Evolutionary conservation across 2,113 vertebrate genomes (phyloP).

Genomic region (Haliaeetus leucogaster): DNA sequence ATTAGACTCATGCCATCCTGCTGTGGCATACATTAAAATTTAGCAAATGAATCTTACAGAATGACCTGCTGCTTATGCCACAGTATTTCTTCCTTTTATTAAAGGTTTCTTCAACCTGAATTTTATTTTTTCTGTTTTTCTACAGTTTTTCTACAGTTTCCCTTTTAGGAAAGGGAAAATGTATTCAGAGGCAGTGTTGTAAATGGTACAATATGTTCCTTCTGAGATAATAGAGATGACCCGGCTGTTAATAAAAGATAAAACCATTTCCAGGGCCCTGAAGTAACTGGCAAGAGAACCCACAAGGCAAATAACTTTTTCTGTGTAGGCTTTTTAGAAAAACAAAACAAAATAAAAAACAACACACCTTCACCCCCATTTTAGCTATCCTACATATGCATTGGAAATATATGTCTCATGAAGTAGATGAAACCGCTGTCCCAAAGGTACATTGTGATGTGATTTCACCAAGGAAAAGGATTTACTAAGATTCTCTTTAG

Average conservation of each 20-base stretch:
- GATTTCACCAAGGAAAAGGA: background rate
- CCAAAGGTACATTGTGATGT: background rate
- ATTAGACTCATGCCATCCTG: background rate
- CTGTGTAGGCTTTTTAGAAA: background rate
- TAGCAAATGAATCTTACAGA: background rate
- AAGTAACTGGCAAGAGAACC: background rate
- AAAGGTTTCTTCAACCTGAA: background rate
- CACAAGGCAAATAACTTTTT: background rate
- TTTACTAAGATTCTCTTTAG: background rate
- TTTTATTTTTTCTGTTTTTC: background rate
- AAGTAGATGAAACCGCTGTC: background rate
- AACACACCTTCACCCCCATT: background rate
- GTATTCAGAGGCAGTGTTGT: background rate
- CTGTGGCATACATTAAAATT: background rate
- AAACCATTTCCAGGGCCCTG: background rate
- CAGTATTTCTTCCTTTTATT: background rate
- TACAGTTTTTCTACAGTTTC: background rate
- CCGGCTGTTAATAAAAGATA: background rate
- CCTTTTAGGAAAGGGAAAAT: background rate
- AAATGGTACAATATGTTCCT: background rate
- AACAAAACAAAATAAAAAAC: background rate
- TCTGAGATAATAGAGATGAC: background rate
- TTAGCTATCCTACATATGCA: background rate
- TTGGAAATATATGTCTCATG: background rate
- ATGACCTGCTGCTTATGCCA: background rate